A percentile compares a stretch with the other conserved stretches of the same genome.
Evolutionary conservation across 2,888 invertebrate genomes (phyloP).

Genomic region (Adineta ricciae): DNA sequence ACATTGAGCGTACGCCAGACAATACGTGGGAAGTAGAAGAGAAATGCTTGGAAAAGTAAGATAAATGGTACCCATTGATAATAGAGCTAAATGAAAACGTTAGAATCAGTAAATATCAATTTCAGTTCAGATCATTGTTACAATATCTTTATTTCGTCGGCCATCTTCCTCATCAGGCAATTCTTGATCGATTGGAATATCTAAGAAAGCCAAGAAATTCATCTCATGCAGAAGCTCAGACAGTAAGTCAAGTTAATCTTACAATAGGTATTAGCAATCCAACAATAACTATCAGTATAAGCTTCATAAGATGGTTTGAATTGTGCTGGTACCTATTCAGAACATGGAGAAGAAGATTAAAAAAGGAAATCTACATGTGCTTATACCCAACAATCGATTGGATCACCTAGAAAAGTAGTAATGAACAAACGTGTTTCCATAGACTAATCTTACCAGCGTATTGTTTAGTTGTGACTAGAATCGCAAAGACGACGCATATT

Average conservation of each 20-base stretch:
- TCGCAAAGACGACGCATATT: slow-evolving; percentile 30
- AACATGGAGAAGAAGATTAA: no score
- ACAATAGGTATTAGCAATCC: slow-evolving; percentile 28
- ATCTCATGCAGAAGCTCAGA: not conserved
- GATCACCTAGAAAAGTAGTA: not conserved
- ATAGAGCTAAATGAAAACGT: not conserved
- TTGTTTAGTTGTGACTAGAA: slow-evolving; percentile 29
- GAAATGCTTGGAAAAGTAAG: slow-evolving; percentile 33
- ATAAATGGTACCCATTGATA: slow-evolving; percentile 34
- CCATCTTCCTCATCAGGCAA: slow-evolving; percentile 11
- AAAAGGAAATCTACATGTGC: no score
- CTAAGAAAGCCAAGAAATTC: not conserved
- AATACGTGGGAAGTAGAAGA: slow-evolving; percentile 32
- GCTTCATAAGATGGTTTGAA: slow-evolving; percentile 29
- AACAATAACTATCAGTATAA: slow-evolving; percentile 31
- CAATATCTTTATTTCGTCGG: slow-evolving; percentile 2
- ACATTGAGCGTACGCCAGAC: slow-evolving; percentile 34
- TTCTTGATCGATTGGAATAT: slow-evolving; percentile 32
- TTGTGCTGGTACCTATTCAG: slow-evolving; percentile 27
- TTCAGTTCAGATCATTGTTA: not conserved
- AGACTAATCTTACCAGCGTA: slow-evolving; percentile 22
- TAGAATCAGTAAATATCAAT: not conserved
- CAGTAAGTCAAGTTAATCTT: not conserved
- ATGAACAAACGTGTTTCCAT: not conserved
- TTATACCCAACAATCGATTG: slow-evolving; percentile 5